Conservation (phyloP, 2,113 vertebrate species). For the Chaetodon trifascialis region DNA sequence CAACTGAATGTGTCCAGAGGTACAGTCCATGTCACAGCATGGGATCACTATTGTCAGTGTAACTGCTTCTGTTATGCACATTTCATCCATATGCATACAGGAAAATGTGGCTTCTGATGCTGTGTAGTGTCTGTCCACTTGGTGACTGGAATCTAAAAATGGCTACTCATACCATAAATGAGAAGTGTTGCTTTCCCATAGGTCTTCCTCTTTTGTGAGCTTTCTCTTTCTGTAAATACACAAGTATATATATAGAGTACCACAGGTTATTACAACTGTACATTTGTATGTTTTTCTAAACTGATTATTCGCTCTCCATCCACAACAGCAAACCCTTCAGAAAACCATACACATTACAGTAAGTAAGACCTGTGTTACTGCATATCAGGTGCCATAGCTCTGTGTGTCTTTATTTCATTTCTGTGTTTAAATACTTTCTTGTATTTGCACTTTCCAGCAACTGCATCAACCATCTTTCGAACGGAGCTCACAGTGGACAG, state of each 20-base stretch:
- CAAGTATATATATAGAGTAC: too few species aligned
- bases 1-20: constrained; percentile 53
- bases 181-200: constrained; percentile 24
- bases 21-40: constrained; percentile 17
- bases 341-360: not conserved
- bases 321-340: not conserved
- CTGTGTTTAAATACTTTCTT: not conserved
- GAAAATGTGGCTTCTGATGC: not conserved
- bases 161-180: constrained; percentile 10
- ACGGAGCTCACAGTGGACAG: not conserved
- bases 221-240: constrained; percentile 28
- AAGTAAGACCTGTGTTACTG: not conserved
- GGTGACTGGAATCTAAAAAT: not conserved
- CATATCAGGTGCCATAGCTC: not conserved
- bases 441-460: constrained; percentile 23
- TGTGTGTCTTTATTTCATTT: not conserved
- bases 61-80: not conserved
- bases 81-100: not conserved
- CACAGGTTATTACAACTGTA: not conserved
- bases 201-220: constrained; percentile 52
- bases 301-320: not conserved
- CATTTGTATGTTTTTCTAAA: not conserved
- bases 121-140: not conserved
- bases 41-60: not conserved
- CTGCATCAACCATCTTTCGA: not conserved